A percentile compares a stretch with the other conserved stretches of the same genome.
Conservation (phyloP, 2,797 vertebrate genomes). For the Furcifer pardalis region DNA sequence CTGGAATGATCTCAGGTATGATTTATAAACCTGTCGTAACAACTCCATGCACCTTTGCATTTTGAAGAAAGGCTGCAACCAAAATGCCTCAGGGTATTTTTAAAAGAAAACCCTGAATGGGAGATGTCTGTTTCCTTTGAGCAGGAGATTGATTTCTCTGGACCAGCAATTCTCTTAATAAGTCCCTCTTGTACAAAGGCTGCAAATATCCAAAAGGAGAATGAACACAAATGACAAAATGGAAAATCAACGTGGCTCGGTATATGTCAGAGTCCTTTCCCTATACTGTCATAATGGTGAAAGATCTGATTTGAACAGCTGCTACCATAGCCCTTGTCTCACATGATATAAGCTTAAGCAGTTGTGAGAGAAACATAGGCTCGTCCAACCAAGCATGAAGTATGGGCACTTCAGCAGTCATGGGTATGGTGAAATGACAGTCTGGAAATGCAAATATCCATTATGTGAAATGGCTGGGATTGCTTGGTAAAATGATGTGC, state of each 20-base stretch:
- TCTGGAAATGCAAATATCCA: constrained; percentile 36
- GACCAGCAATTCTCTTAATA: constrained; percentile 55
- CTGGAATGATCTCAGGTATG: background rate
- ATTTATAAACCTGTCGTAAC: constrained; percentile 33
- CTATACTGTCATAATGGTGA: constrained; percentile 11
- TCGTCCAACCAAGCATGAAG: constrained; percentile 37
- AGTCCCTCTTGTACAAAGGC: constrained; percentile 42
- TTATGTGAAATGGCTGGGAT: constrained; percentile 33
- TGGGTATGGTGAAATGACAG: constrained; percentile 30
- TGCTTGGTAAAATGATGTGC: background rate
- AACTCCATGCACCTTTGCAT: constrained; percentile 34
- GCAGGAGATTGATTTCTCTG: constrained; percentile 54
- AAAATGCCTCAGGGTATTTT: constrained; percentile 19
- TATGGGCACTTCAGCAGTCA: constrained; percentile 26
- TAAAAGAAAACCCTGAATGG: background rate
- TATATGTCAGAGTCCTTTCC: constrained; percentile 22
- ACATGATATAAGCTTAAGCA: constrained; percentile 42
- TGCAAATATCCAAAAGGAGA: constrained; percentile 21
- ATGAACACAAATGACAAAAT: constrained; percentile 49
- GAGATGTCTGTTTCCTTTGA: constrained; percentile 46
- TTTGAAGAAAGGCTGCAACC: constrained; percentile 22
- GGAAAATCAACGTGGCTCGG: constrained; percentile 5
- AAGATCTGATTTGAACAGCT: constrained; percentile 34
- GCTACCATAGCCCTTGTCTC: constrained; percentile 33
- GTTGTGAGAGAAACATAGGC: constrained; percentile 41